These are phyloP conservation scores for Cotesia vestalis DNA, from an alignment of 1,140 invertebrate genomes.

Conservation along the genomic window DNA sequence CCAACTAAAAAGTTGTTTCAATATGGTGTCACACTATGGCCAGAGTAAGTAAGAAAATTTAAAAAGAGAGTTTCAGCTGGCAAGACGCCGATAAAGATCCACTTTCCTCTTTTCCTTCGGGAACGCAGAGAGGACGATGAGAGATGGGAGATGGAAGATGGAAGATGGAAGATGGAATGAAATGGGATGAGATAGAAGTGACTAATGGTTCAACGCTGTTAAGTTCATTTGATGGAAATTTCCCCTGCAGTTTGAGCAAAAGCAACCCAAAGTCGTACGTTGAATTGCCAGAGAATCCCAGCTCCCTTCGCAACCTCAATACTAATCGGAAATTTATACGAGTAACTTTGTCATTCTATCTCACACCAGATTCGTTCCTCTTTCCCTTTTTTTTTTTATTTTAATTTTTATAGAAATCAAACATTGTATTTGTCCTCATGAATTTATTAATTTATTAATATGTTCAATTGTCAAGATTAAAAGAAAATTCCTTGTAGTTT, in stretches of 20 bases:
- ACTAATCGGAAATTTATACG: constrained; percentile 43
- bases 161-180: too few species aligned
- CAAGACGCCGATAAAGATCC: constrained; percentile 18
- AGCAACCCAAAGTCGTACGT: constrained; percentile 4
- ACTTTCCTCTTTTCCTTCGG: constrained; percentile 27
- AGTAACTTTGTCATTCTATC: not conserved
- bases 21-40: not conserved
- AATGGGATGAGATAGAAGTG: constrained; percentile 33
- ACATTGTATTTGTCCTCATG: too few species aligned
- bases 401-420: too few species aligned
- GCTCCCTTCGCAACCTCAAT: constrained; percentile 7
- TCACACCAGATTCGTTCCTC: not conserved
- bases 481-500: too few species aligned
- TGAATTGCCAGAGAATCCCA: constrained; percentile 25
- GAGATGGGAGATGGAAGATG: too few species aligned
- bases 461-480: too few species aligned
- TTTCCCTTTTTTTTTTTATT: not conserved
- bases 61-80: not conserved
- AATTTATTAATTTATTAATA: too few species aligned
- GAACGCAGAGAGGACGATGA: constrained; percentile 21
- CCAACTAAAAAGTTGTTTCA: constrained; percentile 24
- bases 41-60: not conserved
- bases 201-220: constrained; percentile 40
- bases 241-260: constrained; percentile 1
- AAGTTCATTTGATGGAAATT: constrained; percentile 42